Conservation (phyloP, 2,797 vertebrate genomes). For the Hyperoplus lanceolatus region DNA sequence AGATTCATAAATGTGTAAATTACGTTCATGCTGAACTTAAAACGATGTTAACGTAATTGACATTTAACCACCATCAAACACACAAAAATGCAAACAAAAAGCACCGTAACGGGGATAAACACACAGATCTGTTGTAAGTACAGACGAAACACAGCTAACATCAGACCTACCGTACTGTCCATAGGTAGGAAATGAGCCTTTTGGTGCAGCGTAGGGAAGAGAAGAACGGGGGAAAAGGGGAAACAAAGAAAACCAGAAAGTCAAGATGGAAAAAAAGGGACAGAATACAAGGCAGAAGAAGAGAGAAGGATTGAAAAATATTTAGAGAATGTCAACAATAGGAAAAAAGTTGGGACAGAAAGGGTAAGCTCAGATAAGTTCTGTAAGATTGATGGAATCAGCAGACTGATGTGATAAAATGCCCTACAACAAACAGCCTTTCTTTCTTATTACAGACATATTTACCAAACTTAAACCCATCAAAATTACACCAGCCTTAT, state of each 20-base stretch:
- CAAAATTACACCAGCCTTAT: not conserved
- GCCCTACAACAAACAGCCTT: not conserved
- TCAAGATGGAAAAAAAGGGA: slow-evolving; percentile 47
- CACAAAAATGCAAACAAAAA: slow-evolving; percentile 24
- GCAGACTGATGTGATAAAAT: not conserved
- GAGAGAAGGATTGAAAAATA: slow-evolving; percentile 25
- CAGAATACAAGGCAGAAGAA: slow-evolving; percentile 13
- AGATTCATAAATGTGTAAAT: not conserved
- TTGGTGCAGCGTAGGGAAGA: slow-evolving; percentile 72
- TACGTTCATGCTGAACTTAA: slow-evolving; percentile 26
- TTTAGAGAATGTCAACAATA: slow-evolving; percentile 18
- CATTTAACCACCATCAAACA: slow-evolving; percentile 26
- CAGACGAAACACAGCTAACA: slow-evolving; percentile 38
- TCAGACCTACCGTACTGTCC: slow-evolving; percentile 88
- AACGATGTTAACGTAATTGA: slow-evolving; percentile 8
- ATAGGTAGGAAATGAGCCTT: slow-evolving; percentile 88
- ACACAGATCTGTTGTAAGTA: slow-evolving; percentile 14
- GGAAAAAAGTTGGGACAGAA: slow-evolving; percentile 16
- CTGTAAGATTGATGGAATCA: slow-evolving; percentile 18
- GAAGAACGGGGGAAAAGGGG: slow-evolving; percentile 29
- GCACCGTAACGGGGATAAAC: not conserved
- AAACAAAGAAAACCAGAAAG: slow-evolving; percentile 42
- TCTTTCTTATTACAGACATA: not conserved
- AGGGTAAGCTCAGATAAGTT: slow-evolving; percentile 22
- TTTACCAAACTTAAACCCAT: not conserved